phyloP scores from a whole-genome alignment of 2,113 vertebrate genomes.

The Gopherus evgoodei region DNA sequence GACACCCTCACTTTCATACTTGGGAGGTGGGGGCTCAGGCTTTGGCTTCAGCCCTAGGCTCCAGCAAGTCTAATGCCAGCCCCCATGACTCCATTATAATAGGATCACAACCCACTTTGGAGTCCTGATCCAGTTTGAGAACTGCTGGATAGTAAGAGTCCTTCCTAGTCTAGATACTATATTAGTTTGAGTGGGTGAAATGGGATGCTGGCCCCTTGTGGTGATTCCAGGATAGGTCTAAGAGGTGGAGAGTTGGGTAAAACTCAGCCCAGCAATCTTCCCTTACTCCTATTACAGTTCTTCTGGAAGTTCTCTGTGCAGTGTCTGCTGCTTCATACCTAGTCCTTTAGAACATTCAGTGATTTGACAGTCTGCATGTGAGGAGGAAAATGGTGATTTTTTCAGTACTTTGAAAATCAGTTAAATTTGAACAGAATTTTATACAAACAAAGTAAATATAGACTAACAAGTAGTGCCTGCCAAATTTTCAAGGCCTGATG shows the following conservation, averaged over 20 bases:
- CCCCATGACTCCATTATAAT: too few relatives aligned
- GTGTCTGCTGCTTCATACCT: not conserved
- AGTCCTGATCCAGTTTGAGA: too few relatives aligned
- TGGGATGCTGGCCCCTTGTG: not conserved
- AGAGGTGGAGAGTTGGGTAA: not conserved
- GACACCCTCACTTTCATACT: too few relatives aligned
- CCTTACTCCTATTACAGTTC: not conserved
- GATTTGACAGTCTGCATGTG: not conserved
- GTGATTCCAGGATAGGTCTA: not conserved
- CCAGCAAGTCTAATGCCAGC: not conserved
- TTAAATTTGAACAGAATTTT: not conserved
- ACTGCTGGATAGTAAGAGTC: not conserved
- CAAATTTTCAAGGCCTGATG: not conserved
- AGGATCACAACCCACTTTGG: too few relatives aligned
- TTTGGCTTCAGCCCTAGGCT: too few relatives aligned
- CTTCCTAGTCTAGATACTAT: not conserved
- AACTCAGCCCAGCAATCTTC: not conserved
- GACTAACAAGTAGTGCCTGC: not conserved
- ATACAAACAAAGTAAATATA: not conserved
- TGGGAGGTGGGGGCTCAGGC: too few relatives aligned
- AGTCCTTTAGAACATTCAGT: not conserved
- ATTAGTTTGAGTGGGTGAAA: not conserved
- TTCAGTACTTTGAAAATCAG: not conserved
- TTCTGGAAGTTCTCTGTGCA: not conserved
- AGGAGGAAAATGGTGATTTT: not conserved